Evolutionary conservation across 2,797 vertebrate genomes (phyloP).

Genomic region (Lacerta agilis): DNA sequence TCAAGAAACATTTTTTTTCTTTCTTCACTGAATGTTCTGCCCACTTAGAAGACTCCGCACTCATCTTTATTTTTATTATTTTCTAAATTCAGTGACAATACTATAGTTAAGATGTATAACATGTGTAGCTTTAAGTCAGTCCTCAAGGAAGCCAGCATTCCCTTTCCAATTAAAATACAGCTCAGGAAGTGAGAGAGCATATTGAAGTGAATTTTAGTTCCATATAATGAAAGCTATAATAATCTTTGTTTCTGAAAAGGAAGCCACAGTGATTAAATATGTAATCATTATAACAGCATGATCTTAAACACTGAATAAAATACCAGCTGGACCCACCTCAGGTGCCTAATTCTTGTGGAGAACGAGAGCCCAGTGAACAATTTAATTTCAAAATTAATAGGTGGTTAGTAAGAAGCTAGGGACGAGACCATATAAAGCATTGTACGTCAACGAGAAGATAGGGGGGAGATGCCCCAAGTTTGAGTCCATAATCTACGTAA

Average conservation of each 20-base stretch:
- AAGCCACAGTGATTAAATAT: not conserved
- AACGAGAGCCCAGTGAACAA: conserved; percentile 23
- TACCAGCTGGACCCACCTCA: conserved; percentile 33
- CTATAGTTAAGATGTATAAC: conserved; percentile 7
- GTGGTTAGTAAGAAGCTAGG: conserved; percentile 7
- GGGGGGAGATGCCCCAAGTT: not conserved
- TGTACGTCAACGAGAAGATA: not conserved
- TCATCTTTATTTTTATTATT: not conserved
- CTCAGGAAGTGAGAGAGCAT: conserved; percentile 5
- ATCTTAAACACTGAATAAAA: conserved; percentile 40
- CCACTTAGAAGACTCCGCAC: not conserved
- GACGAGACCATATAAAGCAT: not conserved
- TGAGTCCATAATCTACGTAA: conserved; percentile 5
- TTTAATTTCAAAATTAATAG: conserved; percentile 48
- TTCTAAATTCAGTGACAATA: conserved; percentile 1
- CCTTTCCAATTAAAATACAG: conserved; percentile 16
- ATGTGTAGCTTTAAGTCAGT: conserved; percentile 27
- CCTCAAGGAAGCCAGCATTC: conserved; percentile 37
- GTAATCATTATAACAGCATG: conserved; percentile 37
- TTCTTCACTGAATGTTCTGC: not conserved
- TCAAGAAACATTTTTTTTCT: not conserved
- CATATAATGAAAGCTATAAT: conserved; percentile 32
- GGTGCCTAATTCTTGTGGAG: conserved; percentile 19
- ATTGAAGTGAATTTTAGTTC: conserved; percentile 38
- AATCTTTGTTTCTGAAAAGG: conserved; percentile 3